A percentile compares a stretch with the other conserved stretches of the same genome.
Conservation (phyloP, 2,888 invertebrate genomes). For the Falcaria lacertinaria region DNA sequence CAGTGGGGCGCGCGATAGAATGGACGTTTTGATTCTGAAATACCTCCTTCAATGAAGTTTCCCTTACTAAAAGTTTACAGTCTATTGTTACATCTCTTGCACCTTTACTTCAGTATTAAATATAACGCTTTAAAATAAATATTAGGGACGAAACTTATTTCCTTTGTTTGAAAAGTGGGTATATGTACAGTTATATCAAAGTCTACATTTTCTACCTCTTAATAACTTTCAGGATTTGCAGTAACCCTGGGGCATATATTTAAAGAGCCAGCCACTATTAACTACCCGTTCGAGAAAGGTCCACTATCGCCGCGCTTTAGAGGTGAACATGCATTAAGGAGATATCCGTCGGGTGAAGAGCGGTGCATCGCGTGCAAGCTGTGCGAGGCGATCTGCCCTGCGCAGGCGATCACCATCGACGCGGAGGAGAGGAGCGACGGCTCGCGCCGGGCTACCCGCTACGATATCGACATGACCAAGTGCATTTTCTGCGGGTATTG, state of each 20-base stretch:
- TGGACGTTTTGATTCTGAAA: slow-evolving; percentile 20
- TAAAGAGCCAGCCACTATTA: slow-evolving; percentile 96
- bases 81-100: background rate
- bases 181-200: background rate
- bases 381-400: slow-evolving; percentile 99
- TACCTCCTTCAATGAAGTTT: background rate
- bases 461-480: slow-evolving; percentile 98
- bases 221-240: slow-evolving; percentile 81
- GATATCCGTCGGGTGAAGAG: slow-evolving; percentile 98
- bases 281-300: slow-evolving; percentile 99
- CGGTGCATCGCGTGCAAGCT: slow-evolving; percentile 99
- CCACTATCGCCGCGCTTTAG: slow-evolving; percentile 97
- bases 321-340: slow-evolving; percentile 98
- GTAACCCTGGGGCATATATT: slow-evolving; percentile 86
- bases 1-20: slow-evolving; percentile 13
- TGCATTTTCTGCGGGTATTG: slow-evolving; percentile 99
- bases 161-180: no score
- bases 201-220: background rate
- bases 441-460: slow-evolving; percentile 95
- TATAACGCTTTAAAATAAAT: background rate
- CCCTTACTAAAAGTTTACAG: background rate
- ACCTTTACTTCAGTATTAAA: background rate
- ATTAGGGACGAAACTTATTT: background rate
- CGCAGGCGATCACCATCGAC: slow-evolving; percentile 99
- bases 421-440: slow-evolving; percentile 97